phyloP scores from a whole-genome alignment of 2,888 invertebrate species.

The Spodoptera picta region DNA sequence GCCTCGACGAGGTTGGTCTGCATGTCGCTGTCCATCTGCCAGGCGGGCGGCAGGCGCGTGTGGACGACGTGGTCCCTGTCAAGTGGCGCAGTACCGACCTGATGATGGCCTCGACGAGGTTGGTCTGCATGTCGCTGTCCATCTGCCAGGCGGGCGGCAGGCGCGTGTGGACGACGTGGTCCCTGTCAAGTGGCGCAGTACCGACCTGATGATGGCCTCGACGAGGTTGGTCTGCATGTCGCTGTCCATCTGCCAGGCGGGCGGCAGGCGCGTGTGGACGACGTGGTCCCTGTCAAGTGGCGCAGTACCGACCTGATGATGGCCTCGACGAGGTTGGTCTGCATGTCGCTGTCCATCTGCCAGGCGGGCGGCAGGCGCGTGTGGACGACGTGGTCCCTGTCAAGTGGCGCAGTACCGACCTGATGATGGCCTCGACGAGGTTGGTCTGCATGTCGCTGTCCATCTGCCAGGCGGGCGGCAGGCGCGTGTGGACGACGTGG shows the following conservation, averaged over 20 bases:
- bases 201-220: constrained; percentile 95
- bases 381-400: no score
- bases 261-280: no score
- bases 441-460: constrained; percentile 97
- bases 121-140: constrained; percentile 96
- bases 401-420: constrained; percentile 1
- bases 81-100: constrained; percentile 85
- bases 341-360: constrained; percentile 96
- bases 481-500: constrained; percentile 96
- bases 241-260: constrained; percentile 96
- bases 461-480: constrained; percentile 96
- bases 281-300: constrained; percentile 65
- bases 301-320: constrained; percentile 91
- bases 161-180: no score
- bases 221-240: constrained; percentile 98
- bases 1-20: constrained; percentile 98
- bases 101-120: constrained; percentile 97
- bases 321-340: constrained; percentile 97
- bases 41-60: constrained; percentile 86
- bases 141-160: constrained; percentile 92
- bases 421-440: constrained; percentile 97
- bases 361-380: constrained; percentile 88
- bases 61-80: constrained; percentile 53
- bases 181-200: constrained; percentile 65
- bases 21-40: constrained; percentile 96